These are phyloP conservation scores for Drepana arcuata DNA, from an alignment of 1,140 invertebrate species.

Conservation along the genomic window DNA sequence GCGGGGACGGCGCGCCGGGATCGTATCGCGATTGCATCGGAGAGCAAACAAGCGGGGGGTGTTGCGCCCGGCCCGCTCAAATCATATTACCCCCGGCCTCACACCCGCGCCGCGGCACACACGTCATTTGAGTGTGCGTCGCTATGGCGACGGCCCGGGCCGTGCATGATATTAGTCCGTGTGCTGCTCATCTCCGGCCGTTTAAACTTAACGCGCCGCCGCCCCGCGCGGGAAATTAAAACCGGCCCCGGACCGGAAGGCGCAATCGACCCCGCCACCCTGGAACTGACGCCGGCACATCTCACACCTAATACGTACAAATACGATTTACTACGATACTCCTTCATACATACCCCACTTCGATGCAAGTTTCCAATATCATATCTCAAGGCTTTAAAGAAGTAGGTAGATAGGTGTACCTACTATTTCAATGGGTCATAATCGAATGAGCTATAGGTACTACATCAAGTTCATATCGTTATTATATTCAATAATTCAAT, in stretches of 20 bases:
- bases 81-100: constrained; percentile 64
- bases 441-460: no score
- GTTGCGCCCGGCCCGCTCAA: constrained; percentile 49
- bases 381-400: no score
- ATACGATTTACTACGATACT: no score
- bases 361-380: no score
- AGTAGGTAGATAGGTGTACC: no score
- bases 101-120: constrained; percentile 44
- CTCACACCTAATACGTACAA: no score
- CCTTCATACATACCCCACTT: no score
- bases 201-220: constrained; percentile 57
- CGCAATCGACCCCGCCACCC: constrained; percentile 28
- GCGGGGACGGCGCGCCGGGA: constrained; percentile 12
- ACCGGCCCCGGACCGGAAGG: constrained; percentile 52
- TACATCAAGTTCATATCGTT: no score
- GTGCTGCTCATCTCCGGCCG: constrained; percentile 61
- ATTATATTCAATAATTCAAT: no score
- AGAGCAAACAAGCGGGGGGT: constrained; percentile 66
- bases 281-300: neutral
- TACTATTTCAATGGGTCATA: no score
- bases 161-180: constrained; percentile 69
- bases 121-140: constrained; percentile 62
- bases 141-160: constrained; percentile 67
- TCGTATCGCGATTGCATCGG: constrained; percentile 68
- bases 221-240: constrained; percentile 63